These are phyloP conservation scores for Macroramphosus scolopax DNA, from an alignment of 2,797 vertebrate species.

Conservation along the genomic window DNA sequence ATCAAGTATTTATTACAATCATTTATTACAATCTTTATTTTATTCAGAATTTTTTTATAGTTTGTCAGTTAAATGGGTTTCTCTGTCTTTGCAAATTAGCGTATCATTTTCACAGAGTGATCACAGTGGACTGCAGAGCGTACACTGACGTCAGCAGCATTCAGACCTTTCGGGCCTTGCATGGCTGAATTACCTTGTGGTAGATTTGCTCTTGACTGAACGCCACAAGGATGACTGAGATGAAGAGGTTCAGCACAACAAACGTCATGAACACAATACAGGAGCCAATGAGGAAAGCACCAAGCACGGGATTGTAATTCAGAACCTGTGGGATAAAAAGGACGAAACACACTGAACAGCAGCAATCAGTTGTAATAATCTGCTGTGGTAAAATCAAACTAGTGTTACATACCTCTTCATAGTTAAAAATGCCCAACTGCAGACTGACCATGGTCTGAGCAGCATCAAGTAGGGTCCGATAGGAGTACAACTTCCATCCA, in stretches of 20 bases:
- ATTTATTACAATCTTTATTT: no score
- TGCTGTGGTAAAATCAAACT: background rate
- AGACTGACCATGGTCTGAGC: slow-evolving; percentile 90
- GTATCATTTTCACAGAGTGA: background rate
- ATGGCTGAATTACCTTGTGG: slow-evolving; percentile 77
- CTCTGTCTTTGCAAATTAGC: background rate
- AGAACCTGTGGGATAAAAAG: slow-evolving; percentile 84
- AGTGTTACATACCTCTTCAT: slow-evolving; percentile 84
- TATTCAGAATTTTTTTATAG: no score
- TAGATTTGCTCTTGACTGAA: slow-evolving; percentile 92
- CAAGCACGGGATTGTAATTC: slow-evolving; percentile 88
- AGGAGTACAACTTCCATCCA: slow-evolving; percentile 92
- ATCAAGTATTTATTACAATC: no score
- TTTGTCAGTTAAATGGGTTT: no score
- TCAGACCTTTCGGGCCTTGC: slow-evolving; percentile 12
- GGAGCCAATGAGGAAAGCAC: slow-evolving; percentile 92
- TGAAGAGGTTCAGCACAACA: slow-evolving; percentile 94
- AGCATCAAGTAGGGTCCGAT: slow-evolving; percentile 88
- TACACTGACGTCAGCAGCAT: background rate
- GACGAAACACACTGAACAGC: slow-evolving; percentile 1
- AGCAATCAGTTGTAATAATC: background rate
- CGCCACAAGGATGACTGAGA: slow-evolving; percentile 94
- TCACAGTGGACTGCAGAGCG: background rate
- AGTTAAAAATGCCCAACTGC: slow-evolving; percentile 96
- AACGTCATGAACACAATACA: slow-evolving; percentile 97